Base-by-base conservation (phyloP, 2,113 vertebrate genomes). In the Prietella phreatophila region DNA sequence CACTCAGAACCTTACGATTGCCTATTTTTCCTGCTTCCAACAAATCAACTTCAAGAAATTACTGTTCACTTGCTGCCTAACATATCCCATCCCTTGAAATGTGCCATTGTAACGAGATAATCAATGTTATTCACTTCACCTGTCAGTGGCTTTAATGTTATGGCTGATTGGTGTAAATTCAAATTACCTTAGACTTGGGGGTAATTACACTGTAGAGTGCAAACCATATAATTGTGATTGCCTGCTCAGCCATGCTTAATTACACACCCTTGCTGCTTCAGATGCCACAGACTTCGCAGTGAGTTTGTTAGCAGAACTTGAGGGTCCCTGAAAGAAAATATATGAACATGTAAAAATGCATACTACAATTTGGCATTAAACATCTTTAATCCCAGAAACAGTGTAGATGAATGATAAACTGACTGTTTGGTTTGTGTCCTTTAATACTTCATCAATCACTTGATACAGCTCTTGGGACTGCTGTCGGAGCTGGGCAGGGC, bases 401-500 rank as follows among this genome's bases (percentile, higher is more conserved):
- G 2, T 36, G 20, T 13, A 39, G 73, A 78, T 36, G 4, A 60
- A 56, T 73, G 20, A 4, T n/a, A 33, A 85, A 92, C 93, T 95
- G 96, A 98, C 98, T 93, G 92, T 92, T 87, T 96, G 93, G 91
- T 94, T 88, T 0, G 97, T 94, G 71, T 96, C 94, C 90, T 96
- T 96, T 88, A 99, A 91, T 87, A 98, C 96, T 93, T 98, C 94
- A 93, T 99, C 97, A 91, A 99, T 99, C 71, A 94, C 95, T 55
- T 98, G 96, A 89, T 97, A 99, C 58, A 99, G 91, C 89, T 99
- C 97, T 92, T 97, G 96, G 7, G 97, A 97, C 94, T 97, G 95
- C 90, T 97, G 96, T 86, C 97, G 96, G 87, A 98, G 96, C 88
- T 98, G 95, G 89, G 97, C 96, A 56, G 98, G 98, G 0, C 95